Evolutionary conservation across 2,888 invertebrate genomes (phyloP), one percentile per base, ranked within the genome.

Genomic region (Spisula solida): DNA sequence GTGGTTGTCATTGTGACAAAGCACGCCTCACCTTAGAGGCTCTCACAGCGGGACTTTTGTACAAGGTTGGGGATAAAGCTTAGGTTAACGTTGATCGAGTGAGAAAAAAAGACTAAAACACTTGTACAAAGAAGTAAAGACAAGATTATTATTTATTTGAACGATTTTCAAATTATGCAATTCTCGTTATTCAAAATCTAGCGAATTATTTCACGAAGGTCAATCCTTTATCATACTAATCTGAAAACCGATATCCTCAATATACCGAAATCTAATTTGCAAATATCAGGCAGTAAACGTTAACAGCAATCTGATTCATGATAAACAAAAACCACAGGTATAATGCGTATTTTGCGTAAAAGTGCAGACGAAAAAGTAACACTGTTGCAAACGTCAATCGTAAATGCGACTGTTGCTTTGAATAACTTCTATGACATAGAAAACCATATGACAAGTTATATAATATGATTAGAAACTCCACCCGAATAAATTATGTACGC

Each of bases 131-230:
- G 25, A 60, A n/a, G n/a, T 60, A 25, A 60, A 60, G 60, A 25
- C 60, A n/a, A 60, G 60, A 60, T 60, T 60, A 60, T 60, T 25
- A 70, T 70, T 70, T 31, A 70, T 31, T 1, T 70, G 70, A 70
- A 70, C 31, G 70, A 70, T 70, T 70, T 70, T 70, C 31, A 31
- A 70, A 31, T 70, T 31, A 16, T 31, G 29, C 31, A 70, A 70
- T 31, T 25, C 20, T 60, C n/a, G n/a, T 18, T 60, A 60, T 60
- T 60, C n/a, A 60, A 10, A 60, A 60, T 60, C 25, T n/a, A 60
- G 25, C 60, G 10, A 60, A 60, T 60, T 60, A 60, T 60, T 60
- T 60, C 60, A 60, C 60, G n/a, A 60, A 60, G 60, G 60, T 60
- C 60, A 60, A 25, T 60, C 60, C 20, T 51, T 51, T 70, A 70